A percentile compares a stretch with the other conserved stretches of the same genome.
Evolutionary conservation across 2,113 vertebrate genomes (phyloP).

Genomic region (Cyprinodon tularosa): DNA sequence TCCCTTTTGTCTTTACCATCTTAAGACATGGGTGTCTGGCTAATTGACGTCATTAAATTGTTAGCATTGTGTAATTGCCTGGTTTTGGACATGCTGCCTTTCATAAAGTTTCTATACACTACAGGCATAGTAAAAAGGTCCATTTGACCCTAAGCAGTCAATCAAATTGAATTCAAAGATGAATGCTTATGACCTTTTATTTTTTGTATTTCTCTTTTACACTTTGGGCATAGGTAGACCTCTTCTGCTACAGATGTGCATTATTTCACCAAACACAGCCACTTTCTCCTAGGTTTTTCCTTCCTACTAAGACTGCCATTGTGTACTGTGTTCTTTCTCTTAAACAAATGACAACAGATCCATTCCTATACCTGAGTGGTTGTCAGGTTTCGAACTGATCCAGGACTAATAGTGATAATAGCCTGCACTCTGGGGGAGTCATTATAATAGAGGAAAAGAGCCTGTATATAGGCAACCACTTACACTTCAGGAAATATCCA

Average conservation of each 20-base stretch:
- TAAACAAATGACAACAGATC: slow-evolving; percentile 45
- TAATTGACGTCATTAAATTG: background rate
- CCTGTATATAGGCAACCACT: background rate
- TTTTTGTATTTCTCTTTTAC: background rate
- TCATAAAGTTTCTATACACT: too few relatives aligned
- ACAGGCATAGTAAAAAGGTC: background rate
- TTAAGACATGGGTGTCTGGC: too few relatives aligned
- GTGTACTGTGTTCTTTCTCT: slow-evolving; percentile 47
- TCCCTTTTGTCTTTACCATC: background rate
- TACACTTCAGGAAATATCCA: too few relatives aligned
- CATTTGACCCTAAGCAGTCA: background rate
- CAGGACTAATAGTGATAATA: slow-evolving; percentile 54
- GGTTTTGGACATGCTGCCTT: background rate
- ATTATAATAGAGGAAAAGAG: slow-evolving; percentile 47
- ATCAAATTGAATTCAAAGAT: background rate
- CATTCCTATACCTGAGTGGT: slow-evolving; percentile 54
- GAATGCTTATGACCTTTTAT: background rate
- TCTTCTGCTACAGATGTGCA: slow-evolving; percentile 11
- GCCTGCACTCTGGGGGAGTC: slow-evolving; percentile 64
- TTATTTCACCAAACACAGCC: slow-evolving; percentile 2
- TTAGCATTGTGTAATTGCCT: background rate
- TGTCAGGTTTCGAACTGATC: slow-evolving; percentile 61
- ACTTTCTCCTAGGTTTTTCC: slow-evolving; percentile 21
- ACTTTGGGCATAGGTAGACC: too few relatives aligned
- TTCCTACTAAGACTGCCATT: slow-evolving; percentile 34